phyloP scores from a whole-genome alignment of 2,888 invertebrate species.

The Philhelius pedissequus region DNA sequence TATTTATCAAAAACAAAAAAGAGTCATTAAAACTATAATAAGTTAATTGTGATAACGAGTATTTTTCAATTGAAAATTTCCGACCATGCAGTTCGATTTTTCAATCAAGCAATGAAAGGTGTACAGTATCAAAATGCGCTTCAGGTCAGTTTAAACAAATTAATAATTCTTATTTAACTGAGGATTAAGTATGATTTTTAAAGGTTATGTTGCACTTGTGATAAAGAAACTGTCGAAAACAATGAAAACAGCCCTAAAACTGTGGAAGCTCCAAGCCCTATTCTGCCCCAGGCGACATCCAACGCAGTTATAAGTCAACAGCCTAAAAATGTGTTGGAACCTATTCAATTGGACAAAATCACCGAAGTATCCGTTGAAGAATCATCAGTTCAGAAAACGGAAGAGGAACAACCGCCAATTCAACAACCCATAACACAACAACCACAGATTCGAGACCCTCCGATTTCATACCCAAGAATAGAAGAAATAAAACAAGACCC shows the following conservation, averaged over 20 bases:
- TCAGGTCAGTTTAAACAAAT: background rate
- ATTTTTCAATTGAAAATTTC: background rate
- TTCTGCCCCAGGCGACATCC: background rate
- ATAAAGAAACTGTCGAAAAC: background rate
- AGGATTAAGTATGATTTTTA: background rate
- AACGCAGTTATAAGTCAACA: slow-evolving; percentile 17
- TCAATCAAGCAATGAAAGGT: background rate
- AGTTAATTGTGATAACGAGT: background rate
- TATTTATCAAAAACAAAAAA: background rate
- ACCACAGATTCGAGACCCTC: background rate
- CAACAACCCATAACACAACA: background rate
- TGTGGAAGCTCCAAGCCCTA: background rate
- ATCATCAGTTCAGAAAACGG: background rate
- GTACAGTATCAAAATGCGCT: slow-evolving; percentile 7
- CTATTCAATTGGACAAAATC: slow-evolving; percentile 15
- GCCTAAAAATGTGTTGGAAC: slow-evolving; percentile 1
- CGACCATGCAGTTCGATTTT: background rate
- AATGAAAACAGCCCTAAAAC: background rate
- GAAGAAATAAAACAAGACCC: background rate
- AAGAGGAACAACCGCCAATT: background rate
- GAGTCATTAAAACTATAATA: background rate
- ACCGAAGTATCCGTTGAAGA: background rate
- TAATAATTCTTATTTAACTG: background rate
- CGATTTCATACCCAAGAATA: background rate
- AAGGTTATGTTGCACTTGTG: slow-evolving; percentile 27